Evolutionary conservation across 2,797 vertebrate species (phyloP).

Genomic region (Hippopotamyrus pictus): DNA sequence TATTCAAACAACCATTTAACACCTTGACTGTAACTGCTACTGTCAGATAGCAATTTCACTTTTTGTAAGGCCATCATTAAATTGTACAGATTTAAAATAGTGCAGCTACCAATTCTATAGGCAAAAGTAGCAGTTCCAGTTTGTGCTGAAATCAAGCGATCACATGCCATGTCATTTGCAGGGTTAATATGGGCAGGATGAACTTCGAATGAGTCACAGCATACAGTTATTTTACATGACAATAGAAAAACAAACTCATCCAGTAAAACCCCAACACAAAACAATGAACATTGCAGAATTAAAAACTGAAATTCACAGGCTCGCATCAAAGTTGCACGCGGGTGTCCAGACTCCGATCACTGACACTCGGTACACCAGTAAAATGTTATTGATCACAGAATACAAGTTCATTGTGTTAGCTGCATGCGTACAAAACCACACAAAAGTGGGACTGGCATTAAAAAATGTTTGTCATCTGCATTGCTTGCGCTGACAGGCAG

Average conservation of each 20-base stretch:
- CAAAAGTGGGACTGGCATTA: not conserved
- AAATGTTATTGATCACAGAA: conserved; percentile 17
- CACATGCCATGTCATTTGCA: conserved; percentile 12
- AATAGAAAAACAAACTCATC: not conserved
- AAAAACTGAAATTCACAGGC: not conserved
- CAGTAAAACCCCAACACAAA: conserved; percentile 5
- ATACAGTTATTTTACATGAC: not conserved
- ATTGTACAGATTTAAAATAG: not conserved
- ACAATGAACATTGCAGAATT: not conserved
- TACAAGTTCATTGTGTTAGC: conserved; percentile 16
- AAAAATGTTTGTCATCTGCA: not conserved
- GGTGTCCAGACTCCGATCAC: not conserved
- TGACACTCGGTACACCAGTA: not conserved
- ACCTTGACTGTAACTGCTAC: conserved; percentile 15
- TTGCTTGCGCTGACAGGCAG: not conserved
- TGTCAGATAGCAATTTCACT: not conserved
- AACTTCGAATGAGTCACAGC: not conserved
- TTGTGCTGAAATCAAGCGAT: not conserved
- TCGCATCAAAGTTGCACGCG: not conserved
- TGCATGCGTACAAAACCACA: conserved; percentile 22
- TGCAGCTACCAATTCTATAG: not conserved
- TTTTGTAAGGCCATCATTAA: not conserved
- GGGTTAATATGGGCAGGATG: conserved; percentile 8
- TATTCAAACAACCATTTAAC: not conserved
- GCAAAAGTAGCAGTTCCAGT: conserved; percentile 17